phyloP scores from a whole-genome alignment of 2,113 vertebrate genomes.

The Tychaedon coryphoeus region DNA sequence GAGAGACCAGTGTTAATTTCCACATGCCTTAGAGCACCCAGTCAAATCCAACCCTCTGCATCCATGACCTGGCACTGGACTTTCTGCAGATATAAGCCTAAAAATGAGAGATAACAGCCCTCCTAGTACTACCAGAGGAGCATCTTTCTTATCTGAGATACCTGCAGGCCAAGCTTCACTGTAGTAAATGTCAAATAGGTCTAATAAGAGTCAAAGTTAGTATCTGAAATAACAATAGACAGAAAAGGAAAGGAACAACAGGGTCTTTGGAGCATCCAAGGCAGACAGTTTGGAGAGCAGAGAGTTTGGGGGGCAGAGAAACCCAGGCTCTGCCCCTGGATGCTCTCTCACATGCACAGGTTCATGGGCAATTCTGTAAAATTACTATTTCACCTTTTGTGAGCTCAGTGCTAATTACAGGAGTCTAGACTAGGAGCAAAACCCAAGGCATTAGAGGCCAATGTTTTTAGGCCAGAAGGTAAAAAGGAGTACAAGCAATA shows the following conservation, averaged over 20 bases:
- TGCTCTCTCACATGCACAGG: not conserved
- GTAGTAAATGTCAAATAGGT: not conserved
- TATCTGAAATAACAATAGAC: not conserved
- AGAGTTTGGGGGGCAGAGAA: not conserved
- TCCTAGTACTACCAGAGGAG: not conserved
- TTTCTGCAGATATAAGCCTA: not conserved
- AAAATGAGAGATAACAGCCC: not conserved
- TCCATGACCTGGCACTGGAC: not conserved
- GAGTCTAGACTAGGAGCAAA: not conserved
- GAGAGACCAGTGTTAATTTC: not conserved
- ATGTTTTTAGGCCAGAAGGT: conserved; percentile 23
- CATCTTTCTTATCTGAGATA: not conserved
- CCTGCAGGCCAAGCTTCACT: not conserved
- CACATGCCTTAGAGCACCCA: not conserved
- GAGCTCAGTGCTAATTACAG: conserved; percentile 24
- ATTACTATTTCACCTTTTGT: not conserved
- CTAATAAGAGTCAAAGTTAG: not conserved
- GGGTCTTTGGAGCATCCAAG: not conserved
- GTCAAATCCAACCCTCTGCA: not conserved
- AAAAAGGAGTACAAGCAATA: conserved; percentile 53
- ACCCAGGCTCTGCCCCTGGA: not conserved
- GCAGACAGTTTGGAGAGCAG: not conserved
- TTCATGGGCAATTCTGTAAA: not conserved
- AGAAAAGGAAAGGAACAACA: not conserved
- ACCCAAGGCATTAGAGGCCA: not conserved